Conservation (phyloP, 2,888 invertebrate genomes). For the Eupithecia inturbata region DNA sequence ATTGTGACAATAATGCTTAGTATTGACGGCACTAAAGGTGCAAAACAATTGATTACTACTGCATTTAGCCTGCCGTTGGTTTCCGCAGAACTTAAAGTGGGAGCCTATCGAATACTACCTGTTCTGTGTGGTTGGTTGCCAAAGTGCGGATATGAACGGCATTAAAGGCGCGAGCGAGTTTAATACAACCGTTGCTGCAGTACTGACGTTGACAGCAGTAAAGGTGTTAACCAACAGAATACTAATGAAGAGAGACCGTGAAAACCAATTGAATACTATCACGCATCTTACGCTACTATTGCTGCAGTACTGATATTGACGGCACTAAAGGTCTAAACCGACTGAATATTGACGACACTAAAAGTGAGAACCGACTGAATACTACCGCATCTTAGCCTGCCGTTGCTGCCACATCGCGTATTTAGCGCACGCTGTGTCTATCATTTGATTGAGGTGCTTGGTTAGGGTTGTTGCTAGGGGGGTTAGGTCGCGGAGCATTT, state of each 20-base stretch:
- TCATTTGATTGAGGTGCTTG: conserved; percentile 93
- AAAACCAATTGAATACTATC: neutral
- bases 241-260: neutral
- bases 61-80: conserved; percentile 85
- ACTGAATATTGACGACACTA: conserved; percentile 18
- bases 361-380: conserved; percentile 36
- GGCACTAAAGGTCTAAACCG: neutral
- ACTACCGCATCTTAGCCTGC: conserved; percentile 83
- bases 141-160: neutral
- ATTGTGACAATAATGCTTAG: neutral
- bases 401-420: conserved; percentile 94
- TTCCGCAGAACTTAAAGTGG: conserved; percentile 67
- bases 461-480: conserved; percentile 92
- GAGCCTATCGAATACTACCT: conserved; percentile 64
- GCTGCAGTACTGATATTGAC: conserved; percentile 82
- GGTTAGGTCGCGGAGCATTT: conserved; percentile 91
- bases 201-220: neutral
- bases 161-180: neutral
- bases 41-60: conserved; percentile 62
- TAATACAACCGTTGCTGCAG: neutral
- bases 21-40: neutral
- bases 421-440: conserved; percentile 93
- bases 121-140: neutral
- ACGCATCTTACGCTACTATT: conserved; percentile 78
- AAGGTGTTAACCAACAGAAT: neutral